phyloP scores from a whole-genome alignment of 2,888 invertebrate species.

The Phyllotreta cruciferae region DNA sequence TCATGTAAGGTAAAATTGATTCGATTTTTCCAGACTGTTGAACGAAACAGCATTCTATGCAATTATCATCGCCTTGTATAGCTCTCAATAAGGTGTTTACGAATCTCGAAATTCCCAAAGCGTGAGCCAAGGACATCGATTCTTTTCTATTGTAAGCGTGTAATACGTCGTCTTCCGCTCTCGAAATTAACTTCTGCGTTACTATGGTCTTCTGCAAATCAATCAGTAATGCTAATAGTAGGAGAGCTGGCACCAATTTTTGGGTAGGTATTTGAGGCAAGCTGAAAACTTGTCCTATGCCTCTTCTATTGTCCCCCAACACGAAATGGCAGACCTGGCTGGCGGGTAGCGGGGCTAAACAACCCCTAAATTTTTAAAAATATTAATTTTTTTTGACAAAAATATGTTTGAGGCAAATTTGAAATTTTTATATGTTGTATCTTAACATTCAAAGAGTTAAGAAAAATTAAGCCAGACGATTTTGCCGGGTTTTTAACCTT shows the following conservation, averaged over 20 bases:
- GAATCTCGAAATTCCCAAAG: slow-evolving; percentile 54
- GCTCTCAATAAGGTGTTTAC: slow-evolving; percentile 52
- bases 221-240: background rate
- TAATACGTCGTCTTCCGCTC: slow-evolving; percentile 49
- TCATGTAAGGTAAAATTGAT: slow-evolving; percentile 56
- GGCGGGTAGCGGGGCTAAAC: no score
- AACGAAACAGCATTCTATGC: slow-evolving; percentile 57
- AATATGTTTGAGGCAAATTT: no score
- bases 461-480: no score
- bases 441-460: no score
- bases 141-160: slow-evolving; percentile 49
- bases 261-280: background rate
- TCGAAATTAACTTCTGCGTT: slow-evolving; percentile 47
- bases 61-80: slow-evolving; percentile 49
- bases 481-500: no score
- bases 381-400: no score
- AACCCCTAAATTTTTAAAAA: no score
- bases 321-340: no score
- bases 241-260: background rate
- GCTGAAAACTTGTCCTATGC: no score
- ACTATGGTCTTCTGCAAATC: background rate
- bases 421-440: no score
- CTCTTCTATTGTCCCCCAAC: no score
- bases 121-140: slow-evolving; percentile 49
- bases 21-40: slow-evolving; percentile 55